These are phyloP conservation scores for Haliclona indistincta DNA, from an alignment of 37 sponge, comb jelly and placozoan species.

Conservation along the genomic window DNA sequence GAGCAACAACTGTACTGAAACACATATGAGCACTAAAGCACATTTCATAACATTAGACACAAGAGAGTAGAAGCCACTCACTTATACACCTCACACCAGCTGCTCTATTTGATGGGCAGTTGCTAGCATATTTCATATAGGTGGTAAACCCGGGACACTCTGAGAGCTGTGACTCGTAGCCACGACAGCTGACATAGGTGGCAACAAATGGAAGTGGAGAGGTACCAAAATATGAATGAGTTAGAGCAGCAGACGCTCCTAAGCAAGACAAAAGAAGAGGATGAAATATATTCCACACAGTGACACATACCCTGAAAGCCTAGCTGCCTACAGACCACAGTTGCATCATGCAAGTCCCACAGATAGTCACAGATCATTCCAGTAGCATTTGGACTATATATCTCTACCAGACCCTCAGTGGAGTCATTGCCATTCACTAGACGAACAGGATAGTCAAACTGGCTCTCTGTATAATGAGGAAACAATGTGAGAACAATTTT, in stretches of 20 bases:
- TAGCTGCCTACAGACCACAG: neutral
- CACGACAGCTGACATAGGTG: neutral
- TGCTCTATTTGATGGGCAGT: neutral
- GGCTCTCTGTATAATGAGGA: neutral
- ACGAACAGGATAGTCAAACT: slow-evolving; percentile 8
- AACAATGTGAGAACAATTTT: neutral
- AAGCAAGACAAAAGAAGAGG: neutral
- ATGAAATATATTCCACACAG: neutral
- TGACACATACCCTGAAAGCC: neutral
- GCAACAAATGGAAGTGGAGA: neutral
- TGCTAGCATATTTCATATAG: neutral
- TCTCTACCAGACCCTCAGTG: neutral
- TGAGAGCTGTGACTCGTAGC: neutral
- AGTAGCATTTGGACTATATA: neutral
- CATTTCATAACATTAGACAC: neutral
- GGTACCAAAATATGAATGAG: neutral
- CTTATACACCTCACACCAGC: neutral
- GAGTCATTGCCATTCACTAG: slow-evolving; percentile 12
- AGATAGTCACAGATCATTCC: neutral
- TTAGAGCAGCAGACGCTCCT: neutral
- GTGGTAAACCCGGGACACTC: neutral
- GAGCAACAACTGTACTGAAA: too few species aligned
- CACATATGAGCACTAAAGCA: too few species aligned
- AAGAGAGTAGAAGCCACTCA: neutral
- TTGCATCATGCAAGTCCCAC: neutral